Evolutionary conservation across 2,888 invertebrate species (phyloP).

Genomic region (Tupiocoris notatus): DNA sequence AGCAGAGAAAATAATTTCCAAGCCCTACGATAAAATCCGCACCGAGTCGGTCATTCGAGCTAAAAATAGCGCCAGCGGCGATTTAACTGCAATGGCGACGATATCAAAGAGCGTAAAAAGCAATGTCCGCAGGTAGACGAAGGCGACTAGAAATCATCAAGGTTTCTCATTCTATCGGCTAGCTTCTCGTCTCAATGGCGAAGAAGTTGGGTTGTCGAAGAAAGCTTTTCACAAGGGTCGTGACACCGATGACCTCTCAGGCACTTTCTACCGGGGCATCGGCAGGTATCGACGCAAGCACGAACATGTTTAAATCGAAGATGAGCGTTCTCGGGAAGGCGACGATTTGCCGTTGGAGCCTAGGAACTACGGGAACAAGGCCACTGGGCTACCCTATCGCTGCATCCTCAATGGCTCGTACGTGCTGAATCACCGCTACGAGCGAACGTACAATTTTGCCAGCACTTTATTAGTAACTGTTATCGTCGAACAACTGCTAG

Average conservation of each 20-base stretch:
- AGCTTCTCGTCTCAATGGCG: not conserved
- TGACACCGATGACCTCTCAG: conserved; percentile 9
- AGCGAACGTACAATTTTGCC: too few species aligned
- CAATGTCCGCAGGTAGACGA: too few species aligned
- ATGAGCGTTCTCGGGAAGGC: not conserved
- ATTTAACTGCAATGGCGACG: too few species aligned
- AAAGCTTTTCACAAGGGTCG: conserved; percentile 3
- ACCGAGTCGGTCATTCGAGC: too few species aligned
- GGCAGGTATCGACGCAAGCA: not conserved
- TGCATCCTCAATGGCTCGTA: too few species aligned
- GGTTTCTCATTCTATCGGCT: not conserved
- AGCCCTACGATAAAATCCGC: too few species aligned
- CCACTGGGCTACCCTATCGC: not conserved
- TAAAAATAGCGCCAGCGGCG: too few species aligned
- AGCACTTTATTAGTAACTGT: too few species aligned
- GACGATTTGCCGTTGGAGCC: not conserved
- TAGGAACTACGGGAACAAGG: not conserved
- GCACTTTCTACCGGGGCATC: not conserved
- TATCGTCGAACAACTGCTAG: too few species aligned
- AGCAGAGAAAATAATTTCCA: too few species aligned
- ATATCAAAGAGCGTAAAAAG: too few species aligned
- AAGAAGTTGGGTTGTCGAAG: not conserved
- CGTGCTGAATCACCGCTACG: too few species aligned
- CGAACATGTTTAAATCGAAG: not conserved
- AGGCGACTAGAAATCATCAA: not conserved